A percentile compares a stretch with the other conserved stretches of the same genome.
Evolutionary conservation across 2,888 invertebrate species (phyloP).

Genomic region (Hofmannophila pseudospretella): DNA sequence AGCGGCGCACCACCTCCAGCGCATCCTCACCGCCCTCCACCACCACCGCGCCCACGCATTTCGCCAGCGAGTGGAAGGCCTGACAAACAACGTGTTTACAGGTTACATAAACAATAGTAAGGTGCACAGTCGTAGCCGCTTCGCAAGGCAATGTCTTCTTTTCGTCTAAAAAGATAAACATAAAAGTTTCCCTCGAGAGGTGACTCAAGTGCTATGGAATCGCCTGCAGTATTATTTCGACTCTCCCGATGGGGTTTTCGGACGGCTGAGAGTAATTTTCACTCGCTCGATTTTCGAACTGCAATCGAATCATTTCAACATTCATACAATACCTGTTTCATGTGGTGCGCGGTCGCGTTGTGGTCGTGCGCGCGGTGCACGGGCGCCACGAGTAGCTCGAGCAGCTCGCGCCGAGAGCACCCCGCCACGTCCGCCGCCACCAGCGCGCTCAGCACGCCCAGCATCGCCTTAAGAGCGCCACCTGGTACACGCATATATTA

Average conservation of each 20-base stretch:
- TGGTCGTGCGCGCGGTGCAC: slow-evolving; percentile 71
- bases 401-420: slow-evolving; percentile 88
- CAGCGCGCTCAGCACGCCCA: slow-evolving; percentile 95
- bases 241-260: no score
- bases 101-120: no score
- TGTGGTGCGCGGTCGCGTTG: slow-evolving; percentile 72
- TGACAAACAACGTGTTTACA: no score
- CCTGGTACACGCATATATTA: slow-evolving; percentile 80
- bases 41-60: slow-evolving; percentile 96
- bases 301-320: no score
- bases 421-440: slow-evolving; percentile 89
- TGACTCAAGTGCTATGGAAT: no score
- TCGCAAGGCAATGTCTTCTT: no score
- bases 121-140: no score
- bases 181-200: no score
- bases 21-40: slow-evolving; percentile 82
- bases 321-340: slow-evolving; percentile 82
- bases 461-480: slow-evolving; percentile 92
- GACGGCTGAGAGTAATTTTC: no score
- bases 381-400: slow-evolving; percentile 86
- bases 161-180: no score
- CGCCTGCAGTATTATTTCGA: no score
- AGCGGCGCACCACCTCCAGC: slow-evolving; percentile 60
- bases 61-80: slow-evolving; percentile 97
- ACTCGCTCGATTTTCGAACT: no score